Percentiles rank a stretch among this genome's conserved stretches.
phyloP scores from a whole-genome alignment of 2,113 vertebrate genomes.

The Vimba vimba region DNA sequence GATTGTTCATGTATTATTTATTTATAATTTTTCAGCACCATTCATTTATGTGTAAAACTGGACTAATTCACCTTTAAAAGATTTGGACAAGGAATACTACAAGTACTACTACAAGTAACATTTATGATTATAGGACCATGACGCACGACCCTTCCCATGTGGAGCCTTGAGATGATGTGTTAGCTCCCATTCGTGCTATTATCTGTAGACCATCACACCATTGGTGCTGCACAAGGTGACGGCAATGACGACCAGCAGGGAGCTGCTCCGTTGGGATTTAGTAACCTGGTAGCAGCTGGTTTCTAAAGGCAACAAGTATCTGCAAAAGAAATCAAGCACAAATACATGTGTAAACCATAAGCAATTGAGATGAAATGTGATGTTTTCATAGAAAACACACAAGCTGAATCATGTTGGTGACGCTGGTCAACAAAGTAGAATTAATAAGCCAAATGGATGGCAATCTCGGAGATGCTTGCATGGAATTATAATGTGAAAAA shows the following conservation, averaged over 20 bases:
- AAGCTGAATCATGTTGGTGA: slow-evolving; percentile 15
- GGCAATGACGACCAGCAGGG: slow-evolving; percentile 38
- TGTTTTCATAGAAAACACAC: slow-evolving; percentile 6
- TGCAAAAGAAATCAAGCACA: slow-evolving; percentile 55
- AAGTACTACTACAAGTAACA: not conserved
- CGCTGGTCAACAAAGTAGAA: slow-evolving; percentile 19
- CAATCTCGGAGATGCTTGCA: not conserved
- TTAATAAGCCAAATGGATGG: slow-evolving; percentile 49
- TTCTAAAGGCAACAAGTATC: slow-evolving; percentile 50
- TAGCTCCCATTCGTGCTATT: slow-evolving; percentile 48
- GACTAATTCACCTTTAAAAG: not conserved
- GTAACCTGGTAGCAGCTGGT: slow-evolving; percentile 57
- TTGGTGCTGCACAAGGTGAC: slow-evolving; percentile 24
- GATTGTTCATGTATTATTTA: not conserved
- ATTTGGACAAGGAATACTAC: not conserved
- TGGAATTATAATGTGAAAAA: slow-evolving; percentile 40
- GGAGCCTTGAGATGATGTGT: slow-evolving; percentile 44
- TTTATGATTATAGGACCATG: slow-evolving; percentile 11
- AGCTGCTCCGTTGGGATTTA: slow-evolving; percentile 1
- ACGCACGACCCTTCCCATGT: slow-evolving; percentile 6
- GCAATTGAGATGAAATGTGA: slow-evolving; percentile 25
- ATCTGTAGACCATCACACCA: slow-evolving; percentile 43
- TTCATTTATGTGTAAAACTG: not conserved
- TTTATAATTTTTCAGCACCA: not conserved
- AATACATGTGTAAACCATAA: slow-evolving; percentile 28